Conservation (phyloP, 92 coral and sea anemone species). For the Parazoanthus darwini region DNA sequence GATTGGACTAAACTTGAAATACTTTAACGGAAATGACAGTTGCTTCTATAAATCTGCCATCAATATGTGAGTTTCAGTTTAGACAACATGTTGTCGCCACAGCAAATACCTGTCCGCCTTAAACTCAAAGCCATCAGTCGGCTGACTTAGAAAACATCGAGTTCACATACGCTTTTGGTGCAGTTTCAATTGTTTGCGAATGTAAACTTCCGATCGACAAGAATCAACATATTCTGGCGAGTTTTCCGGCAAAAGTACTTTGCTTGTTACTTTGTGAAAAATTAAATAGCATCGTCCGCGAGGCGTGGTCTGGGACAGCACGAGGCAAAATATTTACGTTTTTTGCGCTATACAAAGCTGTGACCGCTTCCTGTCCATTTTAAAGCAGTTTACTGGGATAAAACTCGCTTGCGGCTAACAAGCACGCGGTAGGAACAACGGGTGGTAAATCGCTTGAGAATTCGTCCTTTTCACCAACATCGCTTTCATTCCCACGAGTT, state of each 20-base stretch:
- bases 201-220: slow-evolving; percentile 31
- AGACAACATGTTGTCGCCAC: slow-evolving; percentile 39
- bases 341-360: slow-evolving; percentile 47
- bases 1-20: slow-evolving; percentile 40
- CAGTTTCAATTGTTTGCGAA: slow-evolving; percentile 27
- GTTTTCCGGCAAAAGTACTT: slow-evolving; percentile 33
- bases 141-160: background rate
- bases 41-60: slow-evolving; percentile 30
- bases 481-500: slow-evolving; percentile 36
- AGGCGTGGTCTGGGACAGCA: slow-evolving; percentile 71
- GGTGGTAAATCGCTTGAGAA: slow-evolving; percentile 44
- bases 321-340: slow-evolving; percentile 67
- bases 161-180: slow-evolving; percentile 20
- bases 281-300: slow-evolving; percentile 68
- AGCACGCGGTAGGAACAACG: slow-evolving; percentile 33
- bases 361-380: slow-evolving; percentile 46
- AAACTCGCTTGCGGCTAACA: slow-evolving; percentile 43
- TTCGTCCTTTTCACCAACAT: slow-evolving; percentile 35
- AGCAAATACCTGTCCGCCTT: background rate
- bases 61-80: slow-evolving; percentile 43
- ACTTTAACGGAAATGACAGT: slow-evolving; percentile 35
- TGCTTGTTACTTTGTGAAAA: slow-evolving; percentile 78
- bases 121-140: slow-evolving; percentile 9
- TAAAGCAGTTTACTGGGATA: slow-evolving; percentile 44
- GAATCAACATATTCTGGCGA: slow-evolving; percentile 15